Base-by-base conservation (phyloP, 1,140 invertebrate species). In the Samia ricini region DNA sequence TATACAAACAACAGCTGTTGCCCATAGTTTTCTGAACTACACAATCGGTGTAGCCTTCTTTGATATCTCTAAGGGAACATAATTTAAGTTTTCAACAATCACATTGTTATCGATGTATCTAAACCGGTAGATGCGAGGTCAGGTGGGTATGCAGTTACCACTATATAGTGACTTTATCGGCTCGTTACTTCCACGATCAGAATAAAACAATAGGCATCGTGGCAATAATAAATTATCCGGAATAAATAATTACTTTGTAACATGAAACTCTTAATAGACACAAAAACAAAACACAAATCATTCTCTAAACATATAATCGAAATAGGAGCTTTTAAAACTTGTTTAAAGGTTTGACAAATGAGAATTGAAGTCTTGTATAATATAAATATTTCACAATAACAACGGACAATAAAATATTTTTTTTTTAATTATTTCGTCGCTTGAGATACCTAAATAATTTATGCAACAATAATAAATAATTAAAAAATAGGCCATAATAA, bases 21-120 rank as follows among this genome's bases (percentile, higher is more conserved):
- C 48, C 36, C 62, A 64, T 63, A 66, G 71, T 68, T 68, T 71
- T 71, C 66, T 15, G 48, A 59, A 26, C 51, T 66, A 74, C 71
- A 68, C 18, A 22, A 71, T 74, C 65, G 26, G 59, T 57, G 52
- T 66, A 68, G 72, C 74, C 74, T 76, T 76, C 68, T 62, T 56
- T 60, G 56, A 59, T 69, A 72, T 68, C 66, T 71, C 66, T 71
- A 59, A 62, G 65, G 56, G 66, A 64, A 65, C 64, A 66, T 68
- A 66, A 66, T 65, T 67, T 61, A 66, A 71, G 69, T 74, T 71
- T 74, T 69, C 74, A 76, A 76, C 74, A 76, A 73, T 71, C 64
- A 61, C 61, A 63, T 66, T 66, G 71, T 71, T 73, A 73, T 66
- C 68, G 63, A 65, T 69, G 26, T 72, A 68, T 68, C 61, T 61